Base-by-base conservation (phyloP, 2,888 invertebrate species). In the Hypercompe scribonia region DNA sequence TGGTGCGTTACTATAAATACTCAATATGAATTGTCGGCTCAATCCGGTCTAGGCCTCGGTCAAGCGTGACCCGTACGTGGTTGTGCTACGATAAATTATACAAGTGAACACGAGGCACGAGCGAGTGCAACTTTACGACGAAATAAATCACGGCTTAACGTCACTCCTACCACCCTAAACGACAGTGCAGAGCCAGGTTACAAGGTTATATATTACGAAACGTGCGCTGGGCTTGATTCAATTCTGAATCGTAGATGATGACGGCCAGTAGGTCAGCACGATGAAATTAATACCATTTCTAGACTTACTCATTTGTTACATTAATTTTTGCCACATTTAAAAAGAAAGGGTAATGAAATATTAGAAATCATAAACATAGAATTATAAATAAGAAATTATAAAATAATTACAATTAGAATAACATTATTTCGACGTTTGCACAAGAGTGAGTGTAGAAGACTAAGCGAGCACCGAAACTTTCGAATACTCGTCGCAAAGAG, bases 31-130 rank as follows among this genome's bases (percentile, higher is more conserved):
- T 90, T 87, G 80, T 76, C 71, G 86, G 81, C 80, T 87, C 86
- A 90, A 91, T 90, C 89, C 89, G 86, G 89, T 87, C 90, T 90
- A 91, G 91, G 89, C 89, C 84, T 86, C 87, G 91, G 91, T 91
- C 92, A 91, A 91, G 90, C 93, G 90, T 91, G 90, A 90, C 91
- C 89, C 84, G 85, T 76, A 84, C 68, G 33, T 82, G 79, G 79
- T 78, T 81, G 84, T 82, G 77, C 81, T 82, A 84, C 89, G 80
- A 94, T 95, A 94, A 95, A 95, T 95, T 95, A 95, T 94, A 90
- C 94, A 94, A 94, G 91, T 93, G 94, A 94, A 88, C 90, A 93
- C 92, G 91, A 93, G 93, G 93, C 92, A 90, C 91, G 89, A 89
- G 92, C 90, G 92, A 90, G 92, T 92, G 92, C 90, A 89, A 91